Percentiles rank a stretch among this genome's conserved stretches.
Evolutionary conservation across 1,140 invertebrate species (phyloP).

Genomic region (Aricia agestis): DNA sequence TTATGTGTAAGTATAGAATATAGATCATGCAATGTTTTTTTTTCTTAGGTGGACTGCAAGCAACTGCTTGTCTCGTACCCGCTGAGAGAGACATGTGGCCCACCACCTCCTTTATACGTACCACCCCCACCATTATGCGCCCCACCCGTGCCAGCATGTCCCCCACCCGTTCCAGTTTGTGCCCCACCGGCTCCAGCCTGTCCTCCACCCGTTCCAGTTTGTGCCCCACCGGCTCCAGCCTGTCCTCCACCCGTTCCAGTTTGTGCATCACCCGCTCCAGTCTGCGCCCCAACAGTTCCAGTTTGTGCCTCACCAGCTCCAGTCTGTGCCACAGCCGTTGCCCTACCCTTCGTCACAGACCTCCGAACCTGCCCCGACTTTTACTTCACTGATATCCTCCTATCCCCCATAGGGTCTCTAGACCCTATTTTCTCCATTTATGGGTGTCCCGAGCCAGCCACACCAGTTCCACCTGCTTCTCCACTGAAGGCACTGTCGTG

Average conservation of each 20-base stretch:
- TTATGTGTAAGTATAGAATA: too few relatives aligned
- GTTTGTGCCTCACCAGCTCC: not conserved
- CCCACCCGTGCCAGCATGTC: not conserved
- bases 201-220: not conserved
- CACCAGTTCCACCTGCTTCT: conserved; percentile 24
- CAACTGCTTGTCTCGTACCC: not conserved
- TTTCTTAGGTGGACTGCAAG: not conserved
- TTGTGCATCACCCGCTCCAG: not conserved
- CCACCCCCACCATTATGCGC: not conserved
- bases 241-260: not conserved
- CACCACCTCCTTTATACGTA: not conserved
- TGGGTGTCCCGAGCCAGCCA: conserved; percentile 26
- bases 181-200: not conserved
- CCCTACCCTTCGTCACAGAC: conserved; percentile 26
- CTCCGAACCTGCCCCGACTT: conserved; percentile 26
- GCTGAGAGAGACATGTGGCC: not conserved
- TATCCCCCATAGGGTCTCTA: conserved; percentile 34
- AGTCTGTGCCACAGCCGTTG: not conserved
- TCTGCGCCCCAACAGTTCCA: not conserved
- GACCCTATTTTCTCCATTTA: conserved; percentile 34
- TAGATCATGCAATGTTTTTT: too few relatives aligned
- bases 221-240: not conserved
- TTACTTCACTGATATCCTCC: conserved; percentile 29
- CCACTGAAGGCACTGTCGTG: not conserved
- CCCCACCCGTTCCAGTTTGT: not conserved